These are phyloP conservation scores for Nycticorax nycticorax DNA, from an alignment of 2,113 vertebrate genomes.

Conservation along the genomic window DNA sequence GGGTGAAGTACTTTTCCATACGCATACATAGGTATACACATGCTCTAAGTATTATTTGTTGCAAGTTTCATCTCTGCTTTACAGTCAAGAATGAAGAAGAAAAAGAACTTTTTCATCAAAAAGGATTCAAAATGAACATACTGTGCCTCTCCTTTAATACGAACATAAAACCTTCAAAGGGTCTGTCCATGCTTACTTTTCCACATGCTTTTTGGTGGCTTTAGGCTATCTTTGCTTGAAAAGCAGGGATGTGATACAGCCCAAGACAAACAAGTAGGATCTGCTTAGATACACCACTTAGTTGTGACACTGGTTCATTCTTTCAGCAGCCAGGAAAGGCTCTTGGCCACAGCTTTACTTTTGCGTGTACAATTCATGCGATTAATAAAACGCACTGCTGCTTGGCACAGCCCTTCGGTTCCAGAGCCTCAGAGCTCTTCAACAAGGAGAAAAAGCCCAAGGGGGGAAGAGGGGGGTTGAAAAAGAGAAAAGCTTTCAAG, in stretches of 20 bases:
- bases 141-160: neutral
- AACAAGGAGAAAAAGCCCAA: neutral
- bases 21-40: neutral
- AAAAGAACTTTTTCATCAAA: neutral
- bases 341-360: neutral
- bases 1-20: neutral
- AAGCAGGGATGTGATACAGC: too few relatives aligned
- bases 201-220: neutral
- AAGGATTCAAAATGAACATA: neutral
- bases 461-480: fast-evolving
- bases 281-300: neutral
- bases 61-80: neutral
- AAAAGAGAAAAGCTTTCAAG: neutral
- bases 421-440: neutral
- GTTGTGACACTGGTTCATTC: neutral
- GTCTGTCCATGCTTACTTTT: neutral
- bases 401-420: neutral
- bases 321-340: neutral
- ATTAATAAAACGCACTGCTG: neutral
- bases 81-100: neutral
- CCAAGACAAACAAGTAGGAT: neutral
- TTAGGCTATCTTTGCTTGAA: neutral
- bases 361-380: fast-evolving
- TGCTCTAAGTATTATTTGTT: neutral
- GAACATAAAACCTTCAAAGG: neutral